phyloP scores from a whole-genome alignment of 2,888 invertebrate species.

The Amiota minor region DNA sequence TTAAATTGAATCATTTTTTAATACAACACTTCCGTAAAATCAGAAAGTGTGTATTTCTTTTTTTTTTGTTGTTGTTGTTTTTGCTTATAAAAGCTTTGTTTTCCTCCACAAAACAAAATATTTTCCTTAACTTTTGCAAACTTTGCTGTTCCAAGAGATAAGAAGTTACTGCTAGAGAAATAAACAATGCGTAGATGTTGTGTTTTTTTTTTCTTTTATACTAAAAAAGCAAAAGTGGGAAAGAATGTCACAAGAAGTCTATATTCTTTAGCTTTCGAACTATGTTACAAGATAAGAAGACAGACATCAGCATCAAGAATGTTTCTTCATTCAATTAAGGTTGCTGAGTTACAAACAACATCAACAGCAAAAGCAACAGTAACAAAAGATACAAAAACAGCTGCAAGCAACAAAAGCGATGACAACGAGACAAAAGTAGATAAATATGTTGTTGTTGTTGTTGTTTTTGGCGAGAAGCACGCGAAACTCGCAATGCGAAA shows the following conservation, averaged over 20 bases:
- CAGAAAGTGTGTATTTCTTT: no score
- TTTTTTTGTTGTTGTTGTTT: no score
- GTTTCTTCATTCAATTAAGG: slow-evolving; percentile 24
- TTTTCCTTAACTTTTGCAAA: no score
- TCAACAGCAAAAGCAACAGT: not conserved
- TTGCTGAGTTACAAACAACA: not conserved
- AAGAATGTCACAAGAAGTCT: no score
- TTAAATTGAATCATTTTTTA: no score
- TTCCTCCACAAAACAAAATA: no score
- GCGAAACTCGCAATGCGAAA: not conserved
- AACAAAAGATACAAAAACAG: not conserved
- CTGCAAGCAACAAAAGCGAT: not conserved
- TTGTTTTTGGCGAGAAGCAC: not conserved
- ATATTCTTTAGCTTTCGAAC: no score
- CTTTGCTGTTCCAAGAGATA: no score
- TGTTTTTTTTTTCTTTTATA: not conserved
- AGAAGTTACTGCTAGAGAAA: no score
- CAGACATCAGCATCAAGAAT: slow-evolving; percentile 4
- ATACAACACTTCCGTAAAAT: no score
- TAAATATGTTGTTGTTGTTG: not conserved
- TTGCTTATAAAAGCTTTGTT: no score
- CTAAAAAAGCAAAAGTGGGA: not conserved
- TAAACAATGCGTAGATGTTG: no score
- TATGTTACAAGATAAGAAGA: not conserved
- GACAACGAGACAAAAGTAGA: slow-evolving; percentile 7